Percentiles rank a stretch among this genome's conserved stretches.
Evolutionary conservation across 2,888 invertebrate genomes (phyloP).

Genomic region (Pristionchus japonicus): DNA sequence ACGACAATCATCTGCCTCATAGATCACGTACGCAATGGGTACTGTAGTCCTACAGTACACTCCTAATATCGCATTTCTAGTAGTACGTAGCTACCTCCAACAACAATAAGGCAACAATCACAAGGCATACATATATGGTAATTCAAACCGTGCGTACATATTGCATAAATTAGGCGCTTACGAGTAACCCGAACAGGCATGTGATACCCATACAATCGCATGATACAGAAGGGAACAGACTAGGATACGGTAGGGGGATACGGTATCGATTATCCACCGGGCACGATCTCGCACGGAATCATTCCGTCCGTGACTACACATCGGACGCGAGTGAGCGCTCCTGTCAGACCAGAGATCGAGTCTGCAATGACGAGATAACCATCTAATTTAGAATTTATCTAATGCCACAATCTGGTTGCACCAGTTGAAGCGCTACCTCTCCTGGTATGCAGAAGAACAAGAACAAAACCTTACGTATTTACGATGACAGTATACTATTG

Average conservation of each 20-base stretch:
- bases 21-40: neutral
- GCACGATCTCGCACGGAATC: conserved; percentile 35
- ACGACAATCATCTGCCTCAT: neutral
- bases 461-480: too few species aligned
- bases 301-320: neutral
- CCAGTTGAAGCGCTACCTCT: too few species aligned
- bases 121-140: conserved; percentile 3
- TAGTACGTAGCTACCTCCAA: neutral
- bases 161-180: neutral
- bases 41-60: neutral
- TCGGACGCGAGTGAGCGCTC: conserved; percentile 23
- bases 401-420: too few species aligned
- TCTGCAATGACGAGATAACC: conserved; percentile 33
- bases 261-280: conserved; percentile 13
- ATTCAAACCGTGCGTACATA: neutral
- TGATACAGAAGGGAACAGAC: neutral
- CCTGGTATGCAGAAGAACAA: too few species aligned
- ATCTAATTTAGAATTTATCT: too few species aligned
- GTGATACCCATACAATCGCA: conserved; percentile 10
- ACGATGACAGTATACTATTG: too few species aligned
- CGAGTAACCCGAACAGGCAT: conserved; percentile 19
- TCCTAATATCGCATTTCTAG: neutral
- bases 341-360: conserved; percentile 17
- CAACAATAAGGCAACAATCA: neutral
- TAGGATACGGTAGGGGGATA: neutral